phyloP scores from a whole-genome alignment of 2,888 invertebrate species.

The Eupithecia tripunctaria region DNA sequence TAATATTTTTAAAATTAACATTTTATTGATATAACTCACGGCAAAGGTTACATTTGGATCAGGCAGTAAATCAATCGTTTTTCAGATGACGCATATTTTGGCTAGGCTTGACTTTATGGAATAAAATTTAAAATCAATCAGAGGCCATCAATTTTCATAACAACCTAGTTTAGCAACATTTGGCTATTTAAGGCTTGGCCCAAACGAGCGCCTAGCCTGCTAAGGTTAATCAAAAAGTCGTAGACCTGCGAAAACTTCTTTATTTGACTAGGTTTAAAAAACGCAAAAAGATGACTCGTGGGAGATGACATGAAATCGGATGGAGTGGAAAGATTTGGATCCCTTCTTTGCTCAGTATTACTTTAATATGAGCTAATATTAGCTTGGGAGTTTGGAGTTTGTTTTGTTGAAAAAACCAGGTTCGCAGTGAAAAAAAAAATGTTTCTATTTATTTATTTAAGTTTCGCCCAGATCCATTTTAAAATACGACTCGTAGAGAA shows the following conservation, averaged over 20 bases:
- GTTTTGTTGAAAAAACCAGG: no score
- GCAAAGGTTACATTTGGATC: constrained; percentile 21
- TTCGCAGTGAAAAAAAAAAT: no score
- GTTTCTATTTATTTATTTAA: no score
- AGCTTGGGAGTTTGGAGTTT: no score
- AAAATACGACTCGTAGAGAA: no score
- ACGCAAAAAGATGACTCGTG: not conserved
- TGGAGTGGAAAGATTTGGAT: not conserved
- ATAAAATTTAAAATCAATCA: constrained; percentile 29
- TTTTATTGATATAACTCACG: constrained; percentile 1
- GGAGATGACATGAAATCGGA: not conserved
- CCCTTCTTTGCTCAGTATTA: not conserved
- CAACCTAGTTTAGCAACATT: constrained; percentile 31
- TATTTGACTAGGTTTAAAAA: not conserved
- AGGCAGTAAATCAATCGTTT: constrained; percentile 23
- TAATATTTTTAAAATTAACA: constrained; percentile 3
- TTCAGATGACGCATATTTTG: constrained; percentile 21
- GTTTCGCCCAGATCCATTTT: no score
- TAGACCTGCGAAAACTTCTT: not conserved
- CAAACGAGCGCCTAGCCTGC: not conserved
- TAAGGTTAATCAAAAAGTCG: not conserved
- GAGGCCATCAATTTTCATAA: constrained; percentile 35
- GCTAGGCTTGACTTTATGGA: constrained; percentile 29
- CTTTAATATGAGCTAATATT: not conserved
- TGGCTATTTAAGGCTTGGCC: constrained; percentile 16